phyloP scores from a whole-genome alignment of 2,113 vertebrate genomes.

The Columba janthina region DNA sequence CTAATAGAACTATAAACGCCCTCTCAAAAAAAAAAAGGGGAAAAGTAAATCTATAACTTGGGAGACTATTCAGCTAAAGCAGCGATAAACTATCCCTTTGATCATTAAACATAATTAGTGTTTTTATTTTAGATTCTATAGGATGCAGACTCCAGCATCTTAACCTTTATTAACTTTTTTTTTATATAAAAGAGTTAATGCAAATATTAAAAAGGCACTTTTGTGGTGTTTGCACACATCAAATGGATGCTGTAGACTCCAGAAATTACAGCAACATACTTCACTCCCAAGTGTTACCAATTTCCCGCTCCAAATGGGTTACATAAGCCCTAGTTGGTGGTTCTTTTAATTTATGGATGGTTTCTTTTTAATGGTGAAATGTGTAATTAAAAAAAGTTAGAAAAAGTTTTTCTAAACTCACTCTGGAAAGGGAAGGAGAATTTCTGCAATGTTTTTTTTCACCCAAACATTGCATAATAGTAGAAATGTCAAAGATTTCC shows the following conservation, averaged over 20 bases:
- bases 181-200: neutral
- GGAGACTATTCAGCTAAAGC: neutral
- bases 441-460: conserved; percentile 61
- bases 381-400: conserved; percentile 77
- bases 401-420: conserved; percentile 76
- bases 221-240: conserved; percentile 62
- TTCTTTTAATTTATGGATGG: conserved; percentile 59
- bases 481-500: conserved; percentile 79
- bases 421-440: conserved; percentile 69
- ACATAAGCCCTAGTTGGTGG: conserved; percentile 77
- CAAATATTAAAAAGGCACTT: neutral
- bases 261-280: conserved; percentile 73
- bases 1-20: neutral
- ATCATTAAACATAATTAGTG: neutral
- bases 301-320: conserved; percentile 78
- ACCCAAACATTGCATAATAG: conserved; percentile 81
- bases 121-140: neutral
- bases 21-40: neutral
- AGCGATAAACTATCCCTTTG: neutral
- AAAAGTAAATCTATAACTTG: neutral
- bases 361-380: conserved; percentile 71
- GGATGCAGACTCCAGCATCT: neutral
- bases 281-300: conserved; percentile 76
- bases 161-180: neutral
- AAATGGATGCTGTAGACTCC: conserved; percentile 67